Base-by-base conservation (phyloP, 2,797 vertebrate species). In the Acropternis orthonyx region DNA sequence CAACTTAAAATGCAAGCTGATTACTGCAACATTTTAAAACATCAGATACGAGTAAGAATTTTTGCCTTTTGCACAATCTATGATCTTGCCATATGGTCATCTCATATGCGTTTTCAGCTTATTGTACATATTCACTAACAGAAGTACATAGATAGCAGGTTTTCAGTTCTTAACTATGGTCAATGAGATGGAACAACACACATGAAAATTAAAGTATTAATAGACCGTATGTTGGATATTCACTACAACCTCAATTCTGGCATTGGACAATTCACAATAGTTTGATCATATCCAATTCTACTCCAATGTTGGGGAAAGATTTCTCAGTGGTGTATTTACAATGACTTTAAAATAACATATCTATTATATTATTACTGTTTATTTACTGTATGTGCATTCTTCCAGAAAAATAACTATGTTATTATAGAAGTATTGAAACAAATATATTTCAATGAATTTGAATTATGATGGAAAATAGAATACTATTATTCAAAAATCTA, bases 1-100 rank as follows among this genome's bases (percentile, higher is more conserved):
- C 56, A 65, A 41, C 79, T 88, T 95, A 87, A 95, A 93, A 85
- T 84, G 43, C 76, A 82, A 79, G 81, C 14, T 54, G 23, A 51
- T 82, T 92, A 54, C 52, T 82, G 48, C 72, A 92, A 76, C 48
- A 65, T 82, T 85, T 93, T 83, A 62, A 24, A 92, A 37, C 27
- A 39, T 59, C 56, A 94, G 41, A 58, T 26, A 13, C 24, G 46
- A 55, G 55, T 46, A 24, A 89, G 76, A 72, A 30, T 49, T 7
- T 66, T 88, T 82, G 8, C 46, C 18, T 32, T 89, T 77, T 11
- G 6, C 43, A 34, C 3, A 46, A 22, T 67, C 30, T 28, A 5
- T 20, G 37, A 24, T 32, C 7, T 37, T 81, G 34, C 19, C 46
- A 34, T 58, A 17, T 59, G 14, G 13, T 46, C 30, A 5, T 78